A percentile compares a stretch with the other conserved stretches of the same genome.
These are phyloP conservation scores for Catostylus mosaicus DNA, from an alignment of 30 jellyfish, hydroid and myxozoan genomes.

Conservation along the genomic window DNA sequence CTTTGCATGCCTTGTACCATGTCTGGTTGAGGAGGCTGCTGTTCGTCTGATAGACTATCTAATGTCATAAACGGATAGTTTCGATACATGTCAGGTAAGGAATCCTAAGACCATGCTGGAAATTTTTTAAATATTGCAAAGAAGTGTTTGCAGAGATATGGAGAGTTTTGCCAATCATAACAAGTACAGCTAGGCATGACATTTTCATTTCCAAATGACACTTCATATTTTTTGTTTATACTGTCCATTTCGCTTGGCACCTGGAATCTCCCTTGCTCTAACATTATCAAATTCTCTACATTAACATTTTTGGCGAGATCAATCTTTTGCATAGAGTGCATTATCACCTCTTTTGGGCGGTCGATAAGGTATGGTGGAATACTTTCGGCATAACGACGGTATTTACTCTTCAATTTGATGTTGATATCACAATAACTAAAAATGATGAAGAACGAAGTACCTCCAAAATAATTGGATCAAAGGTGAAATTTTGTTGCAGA, in stretches of 20 bases:
- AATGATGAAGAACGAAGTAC: background rate
- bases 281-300: no score
- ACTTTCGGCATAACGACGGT: background rate
- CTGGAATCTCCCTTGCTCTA: background rate
- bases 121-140: slow-evolving; percentile 8
- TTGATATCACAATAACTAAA: slow-evolving; percentile 3
- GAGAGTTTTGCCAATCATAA: slow-evolving; percentile 41
- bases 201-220: slow-evolving; percentile 12
- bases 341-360: background rate
- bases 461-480: background rate
- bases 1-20: no score
- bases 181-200: slow-evolving; percentile 56
- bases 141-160: slow-evolving; percentile 58
- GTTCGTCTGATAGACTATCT: no score
- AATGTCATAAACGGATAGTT: slow-evolving; percentile 29
- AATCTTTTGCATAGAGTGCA: background rate
- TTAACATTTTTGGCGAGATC: background rate
- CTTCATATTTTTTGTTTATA: background rate
- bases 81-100: slow-evolving; percentile 31
- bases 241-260: no score
- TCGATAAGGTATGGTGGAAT: background rate
- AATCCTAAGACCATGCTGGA: slow-evolving; percentile 52
- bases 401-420: background rate
- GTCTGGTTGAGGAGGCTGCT: no score
- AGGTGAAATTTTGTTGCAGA: background rate